Evolutionary conservation across 2,888 invertebrate genomes (phyloP).

Genomic region (Spodoptera littoralis): DNA sequence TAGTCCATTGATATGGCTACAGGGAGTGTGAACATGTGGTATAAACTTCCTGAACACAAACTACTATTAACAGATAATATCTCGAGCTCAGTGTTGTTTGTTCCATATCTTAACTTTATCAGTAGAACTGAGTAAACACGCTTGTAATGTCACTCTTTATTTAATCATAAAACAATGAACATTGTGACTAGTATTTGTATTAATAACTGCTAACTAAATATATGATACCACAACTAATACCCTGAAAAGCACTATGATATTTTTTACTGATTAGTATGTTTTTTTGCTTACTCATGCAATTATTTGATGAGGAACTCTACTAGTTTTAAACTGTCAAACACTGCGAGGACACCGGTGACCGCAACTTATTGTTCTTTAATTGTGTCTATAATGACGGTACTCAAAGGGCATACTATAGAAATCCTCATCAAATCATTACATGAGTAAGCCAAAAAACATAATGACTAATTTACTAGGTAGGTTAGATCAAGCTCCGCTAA

Average conservation of each 20-base stretch:
- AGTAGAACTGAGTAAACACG: constrained; percentile 35
- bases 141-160: constrained; percentile 30
- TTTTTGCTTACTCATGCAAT: no score
- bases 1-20: background rate
- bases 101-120: constrained; percentile 42
- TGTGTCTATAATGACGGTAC: no score
- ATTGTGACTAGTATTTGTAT: constrained; percentile 13
- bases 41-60: constrained; percentile 9
- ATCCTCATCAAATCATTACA: no score
- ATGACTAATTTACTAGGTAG: no score
- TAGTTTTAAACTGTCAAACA: no score
- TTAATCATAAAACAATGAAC: constrained; percentile 26
- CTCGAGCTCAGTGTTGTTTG: constrained; percentile 32
- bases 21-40: background rate
- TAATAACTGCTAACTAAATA: constrained; percentile 6
- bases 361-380: no score
- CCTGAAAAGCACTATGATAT: background rate
- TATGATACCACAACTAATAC: background rate
- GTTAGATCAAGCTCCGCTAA: no score
- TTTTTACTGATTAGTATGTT: no score
- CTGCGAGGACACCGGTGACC: no score
- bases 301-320: no score
- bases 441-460: no score
- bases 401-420: no score
- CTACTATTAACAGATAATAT: constrained; percentile 31